phyloP scores from a whole-genome alignment of 2,113 vertebrate genomes.

The Scomber colias region DNA sequence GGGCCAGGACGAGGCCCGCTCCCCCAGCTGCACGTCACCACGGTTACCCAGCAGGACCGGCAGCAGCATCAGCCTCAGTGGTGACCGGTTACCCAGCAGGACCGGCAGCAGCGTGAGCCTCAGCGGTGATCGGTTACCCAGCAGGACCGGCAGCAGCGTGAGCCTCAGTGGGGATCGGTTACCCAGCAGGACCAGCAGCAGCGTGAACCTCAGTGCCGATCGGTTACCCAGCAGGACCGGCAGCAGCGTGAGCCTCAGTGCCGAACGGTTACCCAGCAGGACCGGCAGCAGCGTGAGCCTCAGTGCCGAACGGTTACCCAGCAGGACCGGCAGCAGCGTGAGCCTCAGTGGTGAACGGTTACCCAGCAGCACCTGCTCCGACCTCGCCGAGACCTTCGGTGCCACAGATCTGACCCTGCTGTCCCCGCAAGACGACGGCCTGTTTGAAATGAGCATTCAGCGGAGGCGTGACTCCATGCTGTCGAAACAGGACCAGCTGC shows the following conservation, averaged over 20 bases:
- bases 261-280: no score
- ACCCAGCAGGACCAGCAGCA: no score
- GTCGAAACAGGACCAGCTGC: constrained; percentile 88
- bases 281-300: no score
- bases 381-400: constrained; percentile 20
- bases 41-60: constrained; percentile 81
- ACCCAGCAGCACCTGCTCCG: constrained; percentile 46
- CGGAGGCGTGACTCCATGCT: constrained; percentile 85
- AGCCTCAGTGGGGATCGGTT: no score
- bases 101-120: no score
- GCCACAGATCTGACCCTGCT: constrained; percentile 45
- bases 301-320: constrained; percentile 48
- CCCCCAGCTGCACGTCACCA: constrained; percentile 73
- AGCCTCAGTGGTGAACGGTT: constrained; percentile 78
- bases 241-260: no score
- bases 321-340: constrained; percentile 83
- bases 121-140: no score
- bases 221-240: no score
- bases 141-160: no score
- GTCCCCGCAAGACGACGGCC: constrained; percentile 65
- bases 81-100: background rate
- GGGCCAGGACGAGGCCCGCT: constrained; percentile 79
- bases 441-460: constrained; percentile 60
- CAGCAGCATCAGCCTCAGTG: constrained; percentile 83
- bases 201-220: no score